Conservation (phyloP, 2,797 vertebrate genomes). For the Danio kyathit region DNA sequence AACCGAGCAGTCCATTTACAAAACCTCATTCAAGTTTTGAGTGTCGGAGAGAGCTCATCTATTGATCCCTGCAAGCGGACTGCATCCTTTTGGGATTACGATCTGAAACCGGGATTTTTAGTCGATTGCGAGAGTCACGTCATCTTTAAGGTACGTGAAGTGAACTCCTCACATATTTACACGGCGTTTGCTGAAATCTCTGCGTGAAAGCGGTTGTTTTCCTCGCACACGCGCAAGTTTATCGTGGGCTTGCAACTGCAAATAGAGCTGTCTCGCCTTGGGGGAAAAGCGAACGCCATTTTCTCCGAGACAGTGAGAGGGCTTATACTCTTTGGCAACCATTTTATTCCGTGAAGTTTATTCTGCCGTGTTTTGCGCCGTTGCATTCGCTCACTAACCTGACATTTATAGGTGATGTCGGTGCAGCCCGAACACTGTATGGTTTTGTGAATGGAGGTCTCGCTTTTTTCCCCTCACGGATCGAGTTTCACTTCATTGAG, state of each 20-base stretch:
- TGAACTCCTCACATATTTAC: constrained; percentile 1
- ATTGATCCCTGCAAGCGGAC: constrained; percentile 19
- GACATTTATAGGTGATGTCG: constrained; percentile 54
- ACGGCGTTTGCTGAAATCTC: background rate
- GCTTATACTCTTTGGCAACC: constrained; percentile 71
- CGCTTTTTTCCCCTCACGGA: constrained; percentile 67
- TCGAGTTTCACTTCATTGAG: constrained; percentile 86
- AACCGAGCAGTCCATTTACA: constrained; percentile 73
- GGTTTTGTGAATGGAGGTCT: constrained; percentile 80
- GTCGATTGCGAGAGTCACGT: constrained; percentile 2
- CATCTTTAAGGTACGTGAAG: constrained; percentile 73
- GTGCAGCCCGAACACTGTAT: constrained; percentile 53
- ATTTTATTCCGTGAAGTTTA: constrained; percentile 63
- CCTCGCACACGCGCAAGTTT: constrained; percentile 44
- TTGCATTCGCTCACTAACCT: constrained; percentile 19
- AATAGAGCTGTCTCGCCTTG: constrained; percentile 58
- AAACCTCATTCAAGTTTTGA: constrained; percentile 81
- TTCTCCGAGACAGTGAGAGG: constrained; percentile 66
- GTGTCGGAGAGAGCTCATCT: constrained; percentile 65
- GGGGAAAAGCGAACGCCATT: constrained; percentile 75
- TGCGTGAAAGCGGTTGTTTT: background rate
- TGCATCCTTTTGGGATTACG: constrained; percentile 67
- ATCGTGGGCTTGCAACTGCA: constrained; percentile 58
- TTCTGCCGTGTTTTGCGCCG: background rate
- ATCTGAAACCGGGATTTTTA: constrained; percentile 43